Percentiles rank a stretch among this genome's conserved stretches.
These are phyloP conservation scores for Fulica atra DNA, from an alignment of 2,113 vertebrate species.

Conservation along the genomic window DNA sequence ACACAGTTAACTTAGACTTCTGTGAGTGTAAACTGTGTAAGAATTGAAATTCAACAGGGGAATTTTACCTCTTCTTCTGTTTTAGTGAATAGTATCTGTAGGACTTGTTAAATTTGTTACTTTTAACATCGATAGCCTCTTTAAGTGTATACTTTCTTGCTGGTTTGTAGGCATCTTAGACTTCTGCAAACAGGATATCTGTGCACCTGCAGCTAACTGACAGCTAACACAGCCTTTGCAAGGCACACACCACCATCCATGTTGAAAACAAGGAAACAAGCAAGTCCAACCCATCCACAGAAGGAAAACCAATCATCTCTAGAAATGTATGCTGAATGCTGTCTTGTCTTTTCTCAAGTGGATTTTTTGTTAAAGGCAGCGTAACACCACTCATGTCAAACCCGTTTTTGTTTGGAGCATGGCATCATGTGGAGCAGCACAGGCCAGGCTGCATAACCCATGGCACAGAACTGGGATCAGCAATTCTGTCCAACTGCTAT, in stretches of 20 bases:
- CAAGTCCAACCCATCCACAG: neutral
- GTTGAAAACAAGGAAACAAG: neutral
- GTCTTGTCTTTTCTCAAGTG: neutral
- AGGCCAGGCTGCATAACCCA: neutral
- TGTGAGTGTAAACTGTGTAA: neutral
- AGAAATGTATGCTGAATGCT: neutral
- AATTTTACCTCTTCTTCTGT: neutral
- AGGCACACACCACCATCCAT: neutral
- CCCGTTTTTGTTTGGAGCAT: neutral
- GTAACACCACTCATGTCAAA: neutral
- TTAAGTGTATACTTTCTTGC: neutral
- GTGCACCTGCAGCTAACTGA: constrained; percentile 10
- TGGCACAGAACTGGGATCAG: neutral
- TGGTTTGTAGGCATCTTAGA: constrained; percentile 66
- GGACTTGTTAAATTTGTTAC: neutral
- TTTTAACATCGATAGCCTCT: neutral
- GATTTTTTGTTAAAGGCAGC: neutral
- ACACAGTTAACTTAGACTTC: neutral
- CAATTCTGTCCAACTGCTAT: neutral
- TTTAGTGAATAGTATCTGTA: neutral
- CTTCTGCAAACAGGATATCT: constrained; percentile 70
- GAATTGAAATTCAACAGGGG: neutral
- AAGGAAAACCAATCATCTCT: neutral
- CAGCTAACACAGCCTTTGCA: neutral
- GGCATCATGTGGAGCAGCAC: neutral